phyloP scores from a whole-genome alignment of 2,113 vertebrate genomes.

The Labrus mixtus region DNA sequence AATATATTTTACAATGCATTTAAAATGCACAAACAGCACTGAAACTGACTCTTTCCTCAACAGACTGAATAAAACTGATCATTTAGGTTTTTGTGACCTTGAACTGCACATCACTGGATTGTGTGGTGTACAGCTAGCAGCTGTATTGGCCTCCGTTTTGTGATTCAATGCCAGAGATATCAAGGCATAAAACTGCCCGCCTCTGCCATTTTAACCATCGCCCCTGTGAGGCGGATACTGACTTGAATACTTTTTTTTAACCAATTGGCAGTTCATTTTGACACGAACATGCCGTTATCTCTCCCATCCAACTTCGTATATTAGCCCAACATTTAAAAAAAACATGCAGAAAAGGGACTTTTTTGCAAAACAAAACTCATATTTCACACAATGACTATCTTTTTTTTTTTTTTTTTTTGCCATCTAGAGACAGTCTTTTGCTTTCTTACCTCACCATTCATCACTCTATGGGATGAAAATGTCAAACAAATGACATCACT shows the following conservation, averaged over 20 bases:
- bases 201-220: neutral
- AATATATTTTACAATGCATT: neutral
- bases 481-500: conserved; percentile 78
- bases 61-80: neutral
- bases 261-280: conserved; percentile 5
- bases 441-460: conserved; percentile 58
- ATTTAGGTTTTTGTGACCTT: conserved; percentile 14
- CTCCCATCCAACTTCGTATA: conserved; percentile 9
- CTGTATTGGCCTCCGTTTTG: conserved; percentile 24
- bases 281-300: conserved; percentile 1
- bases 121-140: conserved; percentile 4
- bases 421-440: conserved; percentile 33
- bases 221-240: conserved; percentile 3
- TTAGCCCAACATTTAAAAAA: conserved; percentile 1
- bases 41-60: neutral
- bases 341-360: neutral
- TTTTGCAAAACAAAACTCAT: conserved; percentile 23
- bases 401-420: conserved; percentile 48
- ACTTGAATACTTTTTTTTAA: neutral
- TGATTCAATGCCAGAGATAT: conserved; percentile 27
- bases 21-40: neutral
- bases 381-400: conserved; percentile 34
- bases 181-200: conserved; percentile 5
- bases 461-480: conserved; percentile 73
- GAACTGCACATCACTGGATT: conserved; percentile 1